Base-by-base conservation (phyloP, 92 coral and sea anemone genomes). In the Metridium senile region DNA sequence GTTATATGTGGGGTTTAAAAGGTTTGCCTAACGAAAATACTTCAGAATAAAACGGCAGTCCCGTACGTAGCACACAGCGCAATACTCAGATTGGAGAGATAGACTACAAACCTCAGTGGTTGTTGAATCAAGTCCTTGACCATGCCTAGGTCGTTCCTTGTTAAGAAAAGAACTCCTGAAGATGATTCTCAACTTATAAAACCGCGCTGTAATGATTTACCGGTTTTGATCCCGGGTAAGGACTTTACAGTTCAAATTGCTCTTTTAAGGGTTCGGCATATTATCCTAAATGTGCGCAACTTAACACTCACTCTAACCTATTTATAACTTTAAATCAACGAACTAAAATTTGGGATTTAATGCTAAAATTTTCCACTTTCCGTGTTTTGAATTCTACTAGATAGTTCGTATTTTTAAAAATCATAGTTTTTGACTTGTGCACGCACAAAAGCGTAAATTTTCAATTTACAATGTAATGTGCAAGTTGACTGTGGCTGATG, bases 61-160 rank as follows among this genome's bases (percentile, higher is more conserved):
- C 79, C 64, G 85, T 74, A 69, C 86, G 59, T 58, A 62, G 74
- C 85, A 54, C 88, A 71, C 28, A 72, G 58, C 68, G 65, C 65
- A 59, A 26, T 22, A 73, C 87, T 57, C 87, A 84, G 92, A 84
- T 84, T 87, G 77, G 72, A 64, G 58, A 11, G 66, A 26, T 54
- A 2, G 16, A 45, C 51, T 45, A 7, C 23, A 54, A 2, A 54
- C 17, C 32, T 63, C 45, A 84, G 84, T 80, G 33, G 33, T 28
- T n/a, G 32, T 70, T 49, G 63, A 61, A 52, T 16, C 59, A 20
- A 9, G 64, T 34, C 20, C 57, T 47, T 33, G 52, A 77, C 43
- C 34, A 92, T 92, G 97, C 97, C 97, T 0, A 89, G 75, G 68
- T 88, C 93, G 6, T 92, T 92, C 74, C 74, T 92, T 27, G 97